phyloP scores from a whole-genome alignment of 2,113 vertebrate genomes.

The Malurus elegans region DNA sequence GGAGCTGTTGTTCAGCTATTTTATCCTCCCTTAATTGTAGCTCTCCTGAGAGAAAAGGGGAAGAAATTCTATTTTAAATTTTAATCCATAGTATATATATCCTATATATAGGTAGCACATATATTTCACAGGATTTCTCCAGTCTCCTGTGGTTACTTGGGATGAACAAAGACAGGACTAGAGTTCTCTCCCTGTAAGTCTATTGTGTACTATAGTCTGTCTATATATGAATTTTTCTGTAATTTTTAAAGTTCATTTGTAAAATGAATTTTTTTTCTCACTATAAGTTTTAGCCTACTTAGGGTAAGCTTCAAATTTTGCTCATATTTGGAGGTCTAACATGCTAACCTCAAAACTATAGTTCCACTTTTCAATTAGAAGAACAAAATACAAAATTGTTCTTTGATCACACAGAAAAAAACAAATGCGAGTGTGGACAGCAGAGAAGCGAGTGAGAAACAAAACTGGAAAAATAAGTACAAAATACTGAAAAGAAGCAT shows the following conservation, averaged over 20 bases:
- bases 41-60: neutral
- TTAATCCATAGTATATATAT: neutral
- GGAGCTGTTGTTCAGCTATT: neutral
- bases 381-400: neutral
- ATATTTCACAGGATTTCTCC: neutral
- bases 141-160: accelerated
- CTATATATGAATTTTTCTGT: neutral
- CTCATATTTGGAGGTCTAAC: neutral
- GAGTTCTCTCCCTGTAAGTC: neutral
- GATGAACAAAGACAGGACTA: neutral
- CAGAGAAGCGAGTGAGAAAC: neutral
- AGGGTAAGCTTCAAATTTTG: neutral
- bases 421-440: neutral
- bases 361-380: neutral
- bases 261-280: neutral
- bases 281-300: neutral
- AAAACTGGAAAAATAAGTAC: neutral
- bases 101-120: neutral
- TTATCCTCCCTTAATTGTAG: neutral
- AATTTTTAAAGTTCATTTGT: neutral
- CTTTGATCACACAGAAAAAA: neutral
- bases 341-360: neutral
- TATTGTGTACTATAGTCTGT: neutral
- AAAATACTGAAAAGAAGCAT: neutral
- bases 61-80: neutral